Base-by-base conservation (phyloP, 2,797 vertebrate species). In the Enteromius treurensis region DNA sequence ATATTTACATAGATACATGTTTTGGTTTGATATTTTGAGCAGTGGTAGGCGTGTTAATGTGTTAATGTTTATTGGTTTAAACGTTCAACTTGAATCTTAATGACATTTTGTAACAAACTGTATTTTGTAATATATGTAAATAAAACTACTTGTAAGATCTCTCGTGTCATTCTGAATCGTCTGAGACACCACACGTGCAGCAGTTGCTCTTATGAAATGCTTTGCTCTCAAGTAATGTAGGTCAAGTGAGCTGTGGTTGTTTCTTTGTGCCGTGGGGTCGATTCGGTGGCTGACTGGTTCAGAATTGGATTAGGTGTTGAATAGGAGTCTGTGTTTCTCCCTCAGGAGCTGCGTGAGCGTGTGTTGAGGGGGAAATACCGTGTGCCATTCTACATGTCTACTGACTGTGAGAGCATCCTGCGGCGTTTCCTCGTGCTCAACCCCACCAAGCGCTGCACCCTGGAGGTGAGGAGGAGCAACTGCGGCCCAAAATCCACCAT, bases 351-450 rank as follows among this genome's bases (percentile, higher is more conserved):
- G 89, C 95, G 97, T 85, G 97, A 98, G 89, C 95, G 97, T 0
- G 97, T 98, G 81, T 94, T 98, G 83, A 92, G 97, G 80, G 97
- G 97, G 58, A 98, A 98, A 90, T 98, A 98, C 91, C 95, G 97
- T 0, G 95, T 98, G 34, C 97, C 97, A 69, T 98, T 98, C 90
- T 98, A 98, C 89, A 98, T 98, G 97, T 97, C 97, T 49, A 98
- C 97, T 0, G 97, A 98, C 93, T 98, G 97, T 15, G 97, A 98
- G 92, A 95, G 96, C 85, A 97, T 98, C 92, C 95, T 98, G 60
- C 93, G 96, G 23, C 92, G 95, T 4, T 97, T 98, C 86, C 92
- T 98, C 90, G 96, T 98, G 90, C 96, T 98, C 85, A 98, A 98
- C 86, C 97, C 97, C 0, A 78, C 95, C 88, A 98, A 98, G 79